Evolutionary conservation across 2,797 vertebrate genomes (phyloP), one percentile per base, ranked within the genome.

Genomic region (Periophthalmus magnuspinnatus): DNA sequence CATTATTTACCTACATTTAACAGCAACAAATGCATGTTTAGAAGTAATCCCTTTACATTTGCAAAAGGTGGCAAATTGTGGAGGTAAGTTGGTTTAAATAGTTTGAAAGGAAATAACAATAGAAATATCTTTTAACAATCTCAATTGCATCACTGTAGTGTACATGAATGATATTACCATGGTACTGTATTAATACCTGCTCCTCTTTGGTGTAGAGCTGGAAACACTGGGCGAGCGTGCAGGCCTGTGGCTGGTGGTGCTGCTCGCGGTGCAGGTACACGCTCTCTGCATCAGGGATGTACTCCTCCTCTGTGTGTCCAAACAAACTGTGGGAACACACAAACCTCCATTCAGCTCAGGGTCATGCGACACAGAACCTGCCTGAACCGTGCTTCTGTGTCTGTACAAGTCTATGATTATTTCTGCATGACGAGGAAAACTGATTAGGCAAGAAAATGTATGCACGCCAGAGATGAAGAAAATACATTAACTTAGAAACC

Each of bases 151-250:
- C 41, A 28, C 28, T 28, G 28, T 28, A 28, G 28, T 28, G 28
- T 28, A 28, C 28, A 28, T 28, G 28, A 28, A 28, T 28, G 28
- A 28, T 3, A 28, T 28, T 28, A 28, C 28, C 36, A 76, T 71
- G 24, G 61, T 68, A 70, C 54, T 22, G 21, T 67, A 62, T 56
- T 2, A 24, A 84, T 88, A 98, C 97, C 96, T 98, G 96, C 68
- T 99, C 97, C 91, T 99, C 97, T 94, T 99, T 98, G 85, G 98
- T 99, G 94, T 99, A 99, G 60, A 99, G 96, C 83, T 98, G 97
- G 85, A 99, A 97, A 90, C 98, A 99, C 91, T 99, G 97, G 76
- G 97, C 95, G 21, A 99, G 95, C 76, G 95, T 97, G 94, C 97
- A 99, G 78, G 93, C 95, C 87, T 98, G 98, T 8, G 98, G 97